Base-by-base conservation (phyloP, 2,888 invertebrate genomes). In the Xanthostigma xanthostigma region DNA sequence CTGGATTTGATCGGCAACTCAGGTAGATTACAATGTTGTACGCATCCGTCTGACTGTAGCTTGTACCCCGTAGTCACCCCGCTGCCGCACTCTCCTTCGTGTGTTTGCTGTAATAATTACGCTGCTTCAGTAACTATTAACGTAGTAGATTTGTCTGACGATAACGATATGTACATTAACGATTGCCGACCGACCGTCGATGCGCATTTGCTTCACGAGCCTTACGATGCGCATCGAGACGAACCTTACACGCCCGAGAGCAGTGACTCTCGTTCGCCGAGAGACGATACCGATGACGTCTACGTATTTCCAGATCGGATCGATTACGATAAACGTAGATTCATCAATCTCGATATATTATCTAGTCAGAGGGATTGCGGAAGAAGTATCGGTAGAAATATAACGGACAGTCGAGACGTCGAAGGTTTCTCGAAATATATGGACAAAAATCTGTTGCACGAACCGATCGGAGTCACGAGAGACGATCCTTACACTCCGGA, bases 401-500 rank as follows among this genome's bases (percentile, higher is more conserved):
- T 27, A 17, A 17, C 17, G 17, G 17, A 17, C 6, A 27, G 27
- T 27, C 27, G 6, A 27, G 27, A 6, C 27, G 27, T 27, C 27
- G 6, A 27, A 1, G 6, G 3, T 6, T 27, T 27, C 27, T 3
- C 27, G 27, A 27, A 27, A 27, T 53, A 56, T 45, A 57, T 67
- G 55, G 66, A 67, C 57, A 60, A 60, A 41, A 68, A 69, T 59
- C 62, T 73, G 54, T 65, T 74, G 69, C 73, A 73, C 66, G 72
- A 74, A 56, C 67, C 64, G 51, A 67, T 71, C 53, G 65, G 63
- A 49, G 66, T 64, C 66, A 56, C 67, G 36, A 56, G 58, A 59
- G 66, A 78, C 58, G 84, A 84, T 57, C 86, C 87, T 0, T 87
- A 87, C 58, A 87, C 87, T 0, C 87, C 87, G n/a, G 87, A 87